These are phyloP conservation scores for Ornithorhynchus anatinus DNA, from an alignment of 2,113 vertebrate species.

Conservation along the genomic window DNA sequence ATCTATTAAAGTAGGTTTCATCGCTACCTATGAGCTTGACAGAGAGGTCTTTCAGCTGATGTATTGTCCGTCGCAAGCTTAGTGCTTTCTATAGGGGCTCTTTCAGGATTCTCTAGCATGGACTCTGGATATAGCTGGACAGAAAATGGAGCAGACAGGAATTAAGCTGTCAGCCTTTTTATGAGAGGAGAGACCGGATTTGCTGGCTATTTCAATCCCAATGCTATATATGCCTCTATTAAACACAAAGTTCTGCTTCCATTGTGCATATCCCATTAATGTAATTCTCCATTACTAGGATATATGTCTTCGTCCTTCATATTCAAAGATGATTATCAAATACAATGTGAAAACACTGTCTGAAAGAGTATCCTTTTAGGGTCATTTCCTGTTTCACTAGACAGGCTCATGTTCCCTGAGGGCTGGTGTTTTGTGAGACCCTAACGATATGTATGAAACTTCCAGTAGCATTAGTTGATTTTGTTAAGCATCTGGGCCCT, in stretches of 20 bases:
- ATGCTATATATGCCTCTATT: too few species aligned
- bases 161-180: background rate
- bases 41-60: conserved; percentile 37
- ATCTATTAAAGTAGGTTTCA: conserved; percentile 6
- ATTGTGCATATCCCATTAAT: background rate
- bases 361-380: conserved; percentile 35
- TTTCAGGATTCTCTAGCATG: background rate
- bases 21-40: conserved; percentile 33
- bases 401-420: conserved; percentile 40
- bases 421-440: conserved; percentile 49
- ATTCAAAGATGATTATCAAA: conserved; percentile 30
- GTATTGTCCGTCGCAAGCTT: conserved; percentile 53
- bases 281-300: background rate
- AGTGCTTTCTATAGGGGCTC: conserved; percentile 29
- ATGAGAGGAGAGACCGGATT: background rate
- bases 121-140: background rate
- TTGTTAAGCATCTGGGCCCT: conserved; percentile 67
- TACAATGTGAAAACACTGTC: conserved; percentile 19
- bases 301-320: conserved; percentile 12
- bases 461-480: conserved; percentile 59
- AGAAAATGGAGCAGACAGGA: background rate
- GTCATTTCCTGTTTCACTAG: conserved; percentile 40
- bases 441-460: conserved; percentile 63
- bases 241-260: background rate
- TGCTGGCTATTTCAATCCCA: too few species aligned